Conservation (phyloP, 2,113 vertebrate genomes). For the Tiliqua scincoides region DNA sequence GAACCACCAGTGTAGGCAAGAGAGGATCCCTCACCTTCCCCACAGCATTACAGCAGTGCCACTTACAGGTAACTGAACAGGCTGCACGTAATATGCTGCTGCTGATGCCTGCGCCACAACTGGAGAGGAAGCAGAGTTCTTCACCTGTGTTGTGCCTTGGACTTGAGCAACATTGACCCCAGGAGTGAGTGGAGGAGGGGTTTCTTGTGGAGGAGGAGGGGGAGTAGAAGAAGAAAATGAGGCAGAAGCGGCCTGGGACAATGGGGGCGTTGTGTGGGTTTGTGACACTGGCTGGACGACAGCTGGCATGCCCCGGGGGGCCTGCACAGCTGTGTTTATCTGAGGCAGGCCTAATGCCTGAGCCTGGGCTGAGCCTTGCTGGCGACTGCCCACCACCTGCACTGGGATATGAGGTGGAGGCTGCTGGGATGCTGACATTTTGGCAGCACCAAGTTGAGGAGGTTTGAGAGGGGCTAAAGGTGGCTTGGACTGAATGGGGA, state of each 20-base stretch:
- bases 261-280: slow-evolving; percentile 72
- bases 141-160: slow-evolving; percentile 78
- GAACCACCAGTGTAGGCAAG: not conserved
- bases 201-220: slow-evolving; percentile 62
- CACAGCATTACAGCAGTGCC: slow-evolving; percentile 34
- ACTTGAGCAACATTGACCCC: slow-evolving; percentile 77
- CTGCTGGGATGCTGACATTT: slow-evolving; percentile 74
- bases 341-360: slow-evolving; percentile 90
- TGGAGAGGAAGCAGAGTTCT: slow-evolving; percentile 74
- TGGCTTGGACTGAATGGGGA: slow-evolving; percentile 92
- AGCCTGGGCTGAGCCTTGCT: slow-evolving; percentile 84
- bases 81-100: slow-evolving; percentile 81
- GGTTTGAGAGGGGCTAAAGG: slow-evolving; percentile 79
- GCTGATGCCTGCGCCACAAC: slow-evolving; percentile 77
- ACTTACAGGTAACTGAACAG: slow-evolving; percentile 81
- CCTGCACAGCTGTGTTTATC: slow-evolving; percentile 72
- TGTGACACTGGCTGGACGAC: slow-evolving; percentile 76
- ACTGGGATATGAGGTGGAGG: slow-evolving; percentile 91
- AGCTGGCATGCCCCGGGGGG: slow-evolving; percentile 73
- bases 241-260: slow-evolving; percentile 68
- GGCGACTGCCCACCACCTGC: slow-evolving; percentile 93
- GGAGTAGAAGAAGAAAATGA: slow-evolving; percentile 48
- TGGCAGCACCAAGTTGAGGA: slow-evolving; percentile 75
- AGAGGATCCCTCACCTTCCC: not conserved
- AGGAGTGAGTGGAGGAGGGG: slow-evolving; percentile 65